Base-by-base conservation (phyloP, 1,140 invertebrate genomes). In the Drosophila orena region DNA sequence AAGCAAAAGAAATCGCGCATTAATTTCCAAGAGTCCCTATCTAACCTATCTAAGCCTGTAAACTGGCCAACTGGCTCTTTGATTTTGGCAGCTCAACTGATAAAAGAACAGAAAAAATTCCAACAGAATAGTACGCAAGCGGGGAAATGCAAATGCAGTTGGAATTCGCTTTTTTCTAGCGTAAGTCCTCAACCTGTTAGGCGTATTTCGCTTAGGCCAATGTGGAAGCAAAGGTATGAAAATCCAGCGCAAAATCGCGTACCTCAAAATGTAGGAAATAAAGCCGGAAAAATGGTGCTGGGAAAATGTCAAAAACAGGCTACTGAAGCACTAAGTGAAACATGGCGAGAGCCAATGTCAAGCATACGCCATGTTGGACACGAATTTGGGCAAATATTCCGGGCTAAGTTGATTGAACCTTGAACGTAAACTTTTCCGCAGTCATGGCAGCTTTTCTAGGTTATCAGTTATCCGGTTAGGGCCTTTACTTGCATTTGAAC, bases 41-140 rank as follows among this genome's bases (percentile, higher is more conserved):
- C n/a, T n/a, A n/a, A n/a, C 69, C 72, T 83, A 88, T 83, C 75
- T 79, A 46, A 79, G 66, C 66, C 68, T 77, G 73, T 66, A 68
- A 79, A 77, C 66, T 76, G 54, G 53, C 59, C 76, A 79, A 52
- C 55, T 38, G 54, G 47, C 38, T 65, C 34, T 66, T 62, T 62
- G 59, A 66, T 58, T 38, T 54, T 52, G 42, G 20, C 34, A 69
- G 38, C 56, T 37, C 14, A 52, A 8, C 40, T 56, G 55, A 52
- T 62, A 77, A 52, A 15, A 27, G 43, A 34, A 38, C 22, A 14
- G 24, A 4, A 15, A 50, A 55, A 34, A n/a, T n/a, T 17, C 2
- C 10, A 6, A 69, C 15, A 55, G 58, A 58, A 47, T 37, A 17
- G 15, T 38, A 10, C 22, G 8, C 40, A 60, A 47, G 46, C 42